Conservation (phyloP, 2,113 vertebrate species). For the Thomomys bottae region DNA sequence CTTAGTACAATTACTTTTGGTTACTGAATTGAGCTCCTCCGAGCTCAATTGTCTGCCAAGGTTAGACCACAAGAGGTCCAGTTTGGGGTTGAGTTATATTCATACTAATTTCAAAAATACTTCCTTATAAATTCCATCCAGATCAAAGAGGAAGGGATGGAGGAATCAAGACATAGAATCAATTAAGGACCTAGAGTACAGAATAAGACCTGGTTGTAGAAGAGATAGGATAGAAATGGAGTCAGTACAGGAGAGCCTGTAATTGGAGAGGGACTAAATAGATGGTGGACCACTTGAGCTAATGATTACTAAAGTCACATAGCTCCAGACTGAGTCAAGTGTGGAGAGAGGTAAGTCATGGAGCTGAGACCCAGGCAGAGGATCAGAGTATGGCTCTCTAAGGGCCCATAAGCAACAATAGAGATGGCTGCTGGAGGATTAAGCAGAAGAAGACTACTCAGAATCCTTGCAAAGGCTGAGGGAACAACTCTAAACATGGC, state of each 20-base stretch:
- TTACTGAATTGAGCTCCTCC: conserved; percentile 48
- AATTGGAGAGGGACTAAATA: neutral
- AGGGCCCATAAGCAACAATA: neutral
- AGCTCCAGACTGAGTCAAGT: neutral
- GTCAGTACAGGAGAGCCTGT: neutral
- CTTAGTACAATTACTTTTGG: conserved; percentile 54
- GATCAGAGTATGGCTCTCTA: neutral
- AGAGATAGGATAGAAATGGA: conserved; percentile 17
- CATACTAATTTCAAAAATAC: conserved; percentile 45
- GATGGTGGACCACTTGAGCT: neutral
- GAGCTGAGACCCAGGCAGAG: neutral
- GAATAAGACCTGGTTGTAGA: neutral
- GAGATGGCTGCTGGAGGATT: neutral
- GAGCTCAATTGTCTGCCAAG: conserved; percentile 42
- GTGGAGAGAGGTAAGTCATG: neutral
- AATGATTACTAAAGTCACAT: neutral
- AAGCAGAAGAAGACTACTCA: neutral
- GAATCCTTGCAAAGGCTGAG: neutral
- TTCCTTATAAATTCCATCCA: conserved; percentile 40
- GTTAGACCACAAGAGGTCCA: neutral
- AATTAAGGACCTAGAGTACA: neutral
- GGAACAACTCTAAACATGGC: neutral
- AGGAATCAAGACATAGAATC: conserved; percentile 19
- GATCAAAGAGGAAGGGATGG: neutral
- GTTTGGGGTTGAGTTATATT: conserved; percentile 24